Conservation (phyloP, 2,888 invertebrate species). For the Helobdella robusta region DNA sequence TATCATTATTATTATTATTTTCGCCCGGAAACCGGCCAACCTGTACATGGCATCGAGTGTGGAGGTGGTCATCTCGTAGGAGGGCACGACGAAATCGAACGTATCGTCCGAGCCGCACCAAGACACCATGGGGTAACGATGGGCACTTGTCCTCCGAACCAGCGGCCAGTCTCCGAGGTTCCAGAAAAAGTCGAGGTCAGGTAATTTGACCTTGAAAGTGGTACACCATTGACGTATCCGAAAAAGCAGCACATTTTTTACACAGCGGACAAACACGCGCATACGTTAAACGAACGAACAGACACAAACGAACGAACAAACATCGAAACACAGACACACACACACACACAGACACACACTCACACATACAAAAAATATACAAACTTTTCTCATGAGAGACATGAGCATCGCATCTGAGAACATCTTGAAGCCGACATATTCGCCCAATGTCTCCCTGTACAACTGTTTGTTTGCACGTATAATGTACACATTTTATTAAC, state of each 20-base stretch:
- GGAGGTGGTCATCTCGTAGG: slow-evolving; percentile 86
- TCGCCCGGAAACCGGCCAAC: slow-evolving; percentile 44
- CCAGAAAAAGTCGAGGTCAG: slow-evolving; percentile 77
- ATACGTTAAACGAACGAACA: too few species aligned
- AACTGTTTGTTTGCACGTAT: slow-evolving; percentile 48
- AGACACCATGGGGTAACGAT: slow-evolving; percentile 70
- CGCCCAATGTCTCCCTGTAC: slow-evolving; percentile 79
- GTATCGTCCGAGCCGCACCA: slow-evolving; percentile 87
- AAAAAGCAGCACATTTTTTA: too few species aligned
- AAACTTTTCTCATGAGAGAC: slow-evolving; percentile 70
- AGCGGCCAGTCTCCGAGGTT: slow-evolving; percentile 95
- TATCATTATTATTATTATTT: background rate
- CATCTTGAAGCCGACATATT: slow-evolving; percentile 89
- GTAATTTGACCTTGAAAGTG: slow-evolving; percentile 59
- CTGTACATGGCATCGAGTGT: slow-evolving; percentile 85
- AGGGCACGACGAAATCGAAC: slow-evolving; percentile 81
- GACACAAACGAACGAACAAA: too few species aligned
- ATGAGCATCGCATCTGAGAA: slow-evolving; percentile 79
- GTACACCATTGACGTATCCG: too few species aligned
- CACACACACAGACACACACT: background rate
- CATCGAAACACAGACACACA: too few species aligned
- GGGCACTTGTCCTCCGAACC: slow-evolving; percentile 37
- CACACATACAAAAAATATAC: background rate
- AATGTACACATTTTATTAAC: background rate
- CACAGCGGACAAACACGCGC: too few species aligned